A percentile compares a stretch with the other conserved stretches of the same genome.
phyloP scores from a whole-genome alignment of 2,797 vertebrate genomes.

The Argyrosomus regius region DNA sequence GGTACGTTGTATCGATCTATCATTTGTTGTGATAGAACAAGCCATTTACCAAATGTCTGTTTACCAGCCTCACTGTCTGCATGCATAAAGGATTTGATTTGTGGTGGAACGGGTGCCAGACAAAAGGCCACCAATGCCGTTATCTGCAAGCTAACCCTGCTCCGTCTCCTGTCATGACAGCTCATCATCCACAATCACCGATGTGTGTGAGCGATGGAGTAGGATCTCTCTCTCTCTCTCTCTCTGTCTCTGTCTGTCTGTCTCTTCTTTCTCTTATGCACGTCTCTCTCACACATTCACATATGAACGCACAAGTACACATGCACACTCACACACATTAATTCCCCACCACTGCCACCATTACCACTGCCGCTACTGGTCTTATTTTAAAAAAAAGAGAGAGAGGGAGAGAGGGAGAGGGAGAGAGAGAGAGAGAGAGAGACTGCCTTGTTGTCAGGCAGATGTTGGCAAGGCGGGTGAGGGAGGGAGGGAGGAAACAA shows the following conservation, averaged over 20 bases:
- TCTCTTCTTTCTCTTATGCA: constrained; percentile 10
- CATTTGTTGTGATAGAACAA: constrained; percentile 55
- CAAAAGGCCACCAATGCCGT: constrained; percentile 72
- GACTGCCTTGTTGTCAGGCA: constrained; percentile 85
- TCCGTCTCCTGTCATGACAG: constrained; percentile 67
- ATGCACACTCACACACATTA: constrained; percentile 9
- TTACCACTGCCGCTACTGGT: constrained; percentile 47
- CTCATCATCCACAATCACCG: constrained; percentile 65
- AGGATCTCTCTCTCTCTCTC: constrained; percentile 19
- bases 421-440: constrained; percentile 48
- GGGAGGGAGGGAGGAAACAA: constrained; percentile 46
- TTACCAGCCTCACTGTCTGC: constrained; percentile 64
- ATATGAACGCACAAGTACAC: constrained; percentile 8
- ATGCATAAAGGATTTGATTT: constrained; percentile 67
- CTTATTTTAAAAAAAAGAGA: constrained; percentile 46
- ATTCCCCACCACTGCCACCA: constrained; percentile 39
- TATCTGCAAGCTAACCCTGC: constrained; percentile 63
- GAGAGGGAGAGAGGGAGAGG: neutral
- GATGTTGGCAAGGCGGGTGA: constrained; percentile 73
- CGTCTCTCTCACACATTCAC: constrained; percentile 26
- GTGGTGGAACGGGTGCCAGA: constrained; percentile 52
- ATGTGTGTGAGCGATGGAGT: constrained; percentile 37
- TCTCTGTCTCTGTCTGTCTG: constrained; percentile 20
- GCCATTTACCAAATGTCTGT: constrained; percentile 67
- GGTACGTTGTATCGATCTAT: constrained; percentile 59